Conservation (phyloP, 2,113 vertebrate genomes). For the Carassius carassius region DNA sequence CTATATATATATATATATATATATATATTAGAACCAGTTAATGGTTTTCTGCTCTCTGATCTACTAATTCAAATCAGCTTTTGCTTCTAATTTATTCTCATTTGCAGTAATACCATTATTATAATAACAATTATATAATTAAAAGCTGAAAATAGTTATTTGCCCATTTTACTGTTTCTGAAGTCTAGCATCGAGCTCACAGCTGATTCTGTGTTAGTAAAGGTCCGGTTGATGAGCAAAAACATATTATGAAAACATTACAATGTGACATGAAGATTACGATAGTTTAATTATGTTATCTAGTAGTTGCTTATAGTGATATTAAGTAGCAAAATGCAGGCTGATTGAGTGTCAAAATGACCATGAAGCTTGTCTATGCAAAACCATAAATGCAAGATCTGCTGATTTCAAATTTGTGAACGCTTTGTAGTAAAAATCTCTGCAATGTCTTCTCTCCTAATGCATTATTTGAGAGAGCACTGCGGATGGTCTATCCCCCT, state of each 20-base stretch:
- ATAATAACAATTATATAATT: neutral
- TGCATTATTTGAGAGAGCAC: conserved; percentile 26
- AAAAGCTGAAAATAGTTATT: neutral
- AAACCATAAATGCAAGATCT: neutral
- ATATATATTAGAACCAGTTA: neutral
- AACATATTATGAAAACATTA: neutral
- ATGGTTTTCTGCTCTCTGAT: neutral
- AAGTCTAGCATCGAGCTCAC: neutral
- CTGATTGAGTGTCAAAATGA: neutral
- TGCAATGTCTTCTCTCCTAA: neutral
- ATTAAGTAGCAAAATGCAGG: neutral
- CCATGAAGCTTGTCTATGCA: no score
- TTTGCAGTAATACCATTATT: neutral
- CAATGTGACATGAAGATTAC: neutral
- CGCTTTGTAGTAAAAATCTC: neutral
- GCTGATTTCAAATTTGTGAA: neutral
- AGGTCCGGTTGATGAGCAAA: neutral
- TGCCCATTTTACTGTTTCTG: neutral
- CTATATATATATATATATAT: no score
- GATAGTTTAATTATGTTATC: neutral
- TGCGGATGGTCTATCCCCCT: conserved; percentile 15
- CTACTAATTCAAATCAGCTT: neutral
- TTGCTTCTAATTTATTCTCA: neutral
- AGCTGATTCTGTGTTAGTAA: neutral
- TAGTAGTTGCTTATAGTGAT: neutral